Base-by-base conservation (phyloP, 2,797 vertebrate genomes). In the Pseudotriccus pelzelni region DNA sequence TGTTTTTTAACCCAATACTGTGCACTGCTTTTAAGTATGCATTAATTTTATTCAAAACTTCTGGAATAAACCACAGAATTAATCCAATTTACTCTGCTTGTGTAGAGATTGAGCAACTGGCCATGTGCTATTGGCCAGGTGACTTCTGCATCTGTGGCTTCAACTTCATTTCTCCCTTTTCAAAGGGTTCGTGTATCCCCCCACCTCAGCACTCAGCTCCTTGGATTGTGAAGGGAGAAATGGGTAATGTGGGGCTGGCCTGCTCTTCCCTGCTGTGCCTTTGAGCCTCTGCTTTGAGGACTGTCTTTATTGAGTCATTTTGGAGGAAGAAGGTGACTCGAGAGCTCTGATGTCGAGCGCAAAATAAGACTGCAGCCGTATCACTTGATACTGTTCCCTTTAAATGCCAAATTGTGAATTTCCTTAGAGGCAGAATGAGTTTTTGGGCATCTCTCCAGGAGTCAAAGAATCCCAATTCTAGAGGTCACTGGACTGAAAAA, bases 361-460 rank as follows among this genome's bases (percentile, higher is more conserved):
- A 90, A 81, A 94, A 76, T 86, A 43, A 69, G 80, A 66, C 80
- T 94, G 87, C 62, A 91, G 83, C 85, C 75, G 30, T 79, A 55
- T 81, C 52, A 95, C 95, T 97, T 93, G 88, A 95, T 95, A 78
- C 84, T 52, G 76, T 83, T 96, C 60, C 79, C 88, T 80, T 95
- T 96, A 94, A 93, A 87, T 96, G 82, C 95, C 96, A 95, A 96
- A 95, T 79, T 95, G 90, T 88, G 77, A 92, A 95, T 93, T 96
- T 97, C 95, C 91, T 97, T 94, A 77, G 90, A 93, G 95, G 70
- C 95, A 70, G 52, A 91, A 95, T 95, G 95, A 97, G 89, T 41
- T 84, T 96, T 96, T 96, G 94, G 91, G 96, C 63, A 85, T 87
- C 76, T 96, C 77, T 93, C 96, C 72, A 94, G 90, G n/a, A 96